A percentile compares a stretch with the other conserved stretches of the same genome.
Conservation (phyloP, 1,140 invertebrate genomes). For the Latrodectus geometricus region DNA sequence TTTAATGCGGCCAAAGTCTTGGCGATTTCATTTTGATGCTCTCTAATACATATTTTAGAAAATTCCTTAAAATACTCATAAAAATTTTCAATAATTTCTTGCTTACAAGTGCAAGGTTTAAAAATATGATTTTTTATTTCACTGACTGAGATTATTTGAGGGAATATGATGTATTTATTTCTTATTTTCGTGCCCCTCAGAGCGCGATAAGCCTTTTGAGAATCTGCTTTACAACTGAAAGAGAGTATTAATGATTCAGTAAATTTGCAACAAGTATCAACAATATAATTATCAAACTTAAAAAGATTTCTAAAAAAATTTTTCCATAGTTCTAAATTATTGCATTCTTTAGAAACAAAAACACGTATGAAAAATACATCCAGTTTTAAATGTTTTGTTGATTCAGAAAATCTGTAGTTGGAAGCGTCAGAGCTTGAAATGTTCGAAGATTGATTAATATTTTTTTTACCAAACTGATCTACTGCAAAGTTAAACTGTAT, state of each 20-base stretch:
- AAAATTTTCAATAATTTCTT: conserved; percentile 8
- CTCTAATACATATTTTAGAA: conserved; percentile 6
- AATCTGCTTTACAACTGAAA: conserved; percentile 4
- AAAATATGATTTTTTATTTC: neutral
- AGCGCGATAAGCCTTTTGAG: neutral
- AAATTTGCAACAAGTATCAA: conserved; percentile 35
- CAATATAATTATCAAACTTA: neutral
- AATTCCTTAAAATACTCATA: conserved; percentile 13
- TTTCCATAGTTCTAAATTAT: conserved; percentile 18
- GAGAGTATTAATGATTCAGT: conserved; percentile 34
- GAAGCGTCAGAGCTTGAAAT: too few species aligned
- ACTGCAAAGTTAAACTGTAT: too few species aligned
- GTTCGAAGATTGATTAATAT: too few species aligned
- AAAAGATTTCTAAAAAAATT: conserved; percentile 2
- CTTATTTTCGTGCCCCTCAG: conserved; percentile 4
- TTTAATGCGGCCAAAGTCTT: neutral
- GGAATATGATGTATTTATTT: neutral
- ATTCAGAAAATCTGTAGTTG: too few species aligned
- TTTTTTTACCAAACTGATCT: too few species aligned
- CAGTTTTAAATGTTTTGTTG: too few species aligned
- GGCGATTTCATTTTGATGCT: conserved; percentile 3
- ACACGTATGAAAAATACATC: conserved; percentile 30
- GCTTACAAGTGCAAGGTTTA: conserved; percentile 27
- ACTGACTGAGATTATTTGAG: conserved; percentile 6
- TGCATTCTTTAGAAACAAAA: conserved; percentile 21